Evolutionary conservation across 2,797 vertebrate species (phyloP).

Genomic region (Myotis daubentonii): DNA sequence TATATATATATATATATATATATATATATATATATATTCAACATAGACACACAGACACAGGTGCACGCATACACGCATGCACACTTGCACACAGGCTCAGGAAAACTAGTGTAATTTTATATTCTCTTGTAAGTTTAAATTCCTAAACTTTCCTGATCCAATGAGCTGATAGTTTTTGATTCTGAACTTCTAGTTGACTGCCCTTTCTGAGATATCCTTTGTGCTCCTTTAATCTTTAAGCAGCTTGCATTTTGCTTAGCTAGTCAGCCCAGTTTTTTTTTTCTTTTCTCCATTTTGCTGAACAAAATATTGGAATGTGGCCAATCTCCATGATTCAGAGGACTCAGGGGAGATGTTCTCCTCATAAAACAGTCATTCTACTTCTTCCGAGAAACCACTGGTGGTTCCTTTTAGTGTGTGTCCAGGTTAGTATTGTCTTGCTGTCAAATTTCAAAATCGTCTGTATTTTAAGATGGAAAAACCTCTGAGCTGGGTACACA

Average conservation of each 20-base stretch:
- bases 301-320: conserved; percentile 68
- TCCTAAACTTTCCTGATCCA: background rate
- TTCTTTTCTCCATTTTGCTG: conserved; percentile 71
- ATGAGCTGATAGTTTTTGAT: background rate
- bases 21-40: no score
- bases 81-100: background rate
- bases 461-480: conserved; percentile 27
- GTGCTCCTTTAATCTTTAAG: conserved; percentile 56
- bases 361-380: background rate
- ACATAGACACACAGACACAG: background rate
- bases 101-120: background rate
- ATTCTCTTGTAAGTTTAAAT: background rate
- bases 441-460: conserved; percentile 44
- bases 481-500: conserved; percentile 46
- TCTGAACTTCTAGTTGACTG: conserved; percentile 33
- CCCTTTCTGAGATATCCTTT: conserved; percentile 36
- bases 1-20: no score
- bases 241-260: conserved; percentile 58
- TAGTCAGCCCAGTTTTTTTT: conserved; percentile 29
- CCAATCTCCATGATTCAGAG: conserved; percentile 48
- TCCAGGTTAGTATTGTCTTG: conserved; percentile 18
- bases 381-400: conserved; percentile 29
- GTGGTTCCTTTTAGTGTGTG: conserved; percentile 6
- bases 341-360: background rate
- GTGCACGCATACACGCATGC: no score